Base-by-base conservation (phyloP, 37 sponge, comb jelly and placozoan species). In the Halisarca cf. caerulea region DNA sequence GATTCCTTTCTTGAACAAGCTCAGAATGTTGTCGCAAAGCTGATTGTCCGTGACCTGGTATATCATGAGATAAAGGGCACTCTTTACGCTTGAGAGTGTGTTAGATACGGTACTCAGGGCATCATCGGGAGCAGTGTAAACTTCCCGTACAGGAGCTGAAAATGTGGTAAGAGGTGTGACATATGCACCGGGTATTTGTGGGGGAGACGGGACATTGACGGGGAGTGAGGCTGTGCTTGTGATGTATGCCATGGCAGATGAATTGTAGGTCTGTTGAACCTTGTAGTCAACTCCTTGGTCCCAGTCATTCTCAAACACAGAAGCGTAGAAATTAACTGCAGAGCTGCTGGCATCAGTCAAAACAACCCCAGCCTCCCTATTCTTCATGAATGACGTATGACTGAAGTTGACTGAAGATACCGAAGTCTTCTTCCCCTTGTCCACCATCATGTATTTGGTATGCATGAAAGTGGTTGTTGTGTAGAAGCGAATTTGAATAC, bases 361-460 rank as follows among this genome's bases (percentile, higher is more conserved):
- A 11, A 95, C 82, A 37, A 95, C 92, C n/a, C 95, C 95, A 14
- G 95, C 95, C 68, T 95, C 95, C 34, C 95, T 74, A 84, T 95
- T 95, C 90, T 79, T 80, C 34, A 55, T 85, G 81, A 95, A 95
- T 0, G 95, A 92, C 4, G 95, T 95, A 23, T 90, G 35, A 54
- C 91, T 92, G 81, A 89, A 95, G 90, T 95, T 95, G 61, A 95
- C 95, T 0, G 95, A 95, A 24, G 95, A 95, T 18, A 95, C 80
- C 8, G 85, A 75, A 0, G 92, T 91, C 51, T 86, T 84, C 74
- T 79, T 89, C 14, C 95, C 95, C 24, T 90, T 84, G 84, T 95
- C 95, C 28, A 92, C 59, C 30, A 89, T 83, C 77, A 95, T 83
- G 60, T 58, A 85, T 41, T 95, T 95, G 74, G 95, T 68, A 42